These are phyloP conservation scores for Aphelenchoides besseyi DNA, from an alignment of 1,140 invertebrate species.

Conservation along the genomic window DNA sequence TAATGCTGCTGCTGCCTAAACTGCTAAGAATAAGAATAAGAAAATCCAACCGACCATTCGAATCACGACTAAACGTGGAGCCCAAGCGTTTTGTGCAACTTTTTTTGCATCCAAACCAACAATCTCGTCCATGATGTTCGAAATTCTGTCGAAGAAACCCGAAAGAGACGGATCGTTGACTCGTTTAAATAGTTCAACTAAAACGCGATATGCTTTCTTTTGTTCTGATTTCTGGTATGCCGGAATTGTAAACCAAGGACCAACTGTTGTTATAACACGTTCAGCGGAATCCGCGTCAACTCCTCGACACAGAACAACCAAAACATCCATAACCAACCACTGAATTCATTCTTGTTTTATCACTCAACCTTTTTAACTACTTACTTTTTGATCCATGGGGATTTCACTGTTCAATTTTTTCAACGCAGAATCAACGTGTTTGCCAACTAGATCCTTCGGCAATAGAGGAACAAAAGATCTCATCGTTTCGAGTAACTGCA, in stretches of 20 bases:
- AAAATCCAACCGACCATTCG: constrained; percentile 4
- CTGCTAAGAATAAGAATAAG: constrained; percentile 7
- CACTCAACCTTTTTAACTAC: background rate
- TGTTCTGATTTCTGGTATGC: background rate
- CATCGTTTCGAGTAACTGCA: background rate
- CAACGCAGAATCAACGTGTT: constrained; percentile 4
- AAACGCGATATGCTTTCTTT: constrained; percentile 22
- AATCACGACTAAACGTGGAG: constrained; percentile 10
- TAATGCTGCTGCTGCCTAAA: background rate
- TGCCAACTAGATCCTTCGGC: background rate
- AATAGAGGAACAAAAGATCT: constrained; percentile 5
- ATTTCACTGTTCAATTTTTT: constrained; percentile 4
- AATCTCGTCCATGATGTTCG: background rate
- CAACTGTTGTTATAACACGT: background rate
- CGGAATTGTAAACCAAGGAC: background rate
- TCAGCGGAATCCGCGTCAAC: background rate
- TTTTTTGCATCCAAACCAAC: background rate
- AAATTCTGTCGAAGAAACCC: background rate
- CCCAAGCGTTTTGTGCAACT: constrained; percentile 8
- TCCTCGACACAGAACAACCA: background rate
- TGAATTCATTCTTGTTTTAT: background rate
- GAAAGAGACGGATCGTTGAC: background rate
- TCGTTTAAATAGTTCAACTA: constrained; percentile 3
- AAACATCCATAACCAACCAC: constrained; percentile 5
- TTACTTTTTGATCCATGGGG: background rate